A percentile compares a stretch with the other conserved stretches of the same genome.
Evolutionary conservation across 2,888 invertebrate genomes (phyloP).

Genomic region (Rapana venosa): DNA sequence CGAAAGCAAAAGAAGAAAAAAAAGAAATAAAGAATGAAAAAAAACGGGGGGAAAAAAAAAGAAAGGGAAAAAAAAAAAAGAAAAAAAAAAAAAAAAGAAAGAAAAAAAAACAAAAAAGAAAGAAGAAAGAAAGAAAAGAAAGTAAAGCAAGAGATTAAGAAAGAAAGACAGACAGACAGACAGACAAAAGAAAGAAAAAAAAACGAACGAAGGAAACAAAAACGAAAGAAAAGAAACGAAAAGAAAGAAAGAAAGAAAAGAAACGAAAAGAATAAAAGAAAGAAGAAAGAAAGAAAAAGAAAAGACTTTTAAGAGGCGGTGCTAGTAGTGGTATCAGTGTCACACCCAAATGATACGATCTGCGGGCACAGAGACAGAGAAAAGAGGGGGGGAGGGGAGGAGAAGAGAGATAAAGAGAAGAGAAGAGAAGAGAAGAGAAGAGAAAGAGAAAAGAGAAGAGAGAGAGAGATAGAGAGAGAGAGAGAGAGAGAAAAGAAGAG

Average conservation of each 20-base stretch:
- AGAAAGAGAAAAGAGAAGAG: neutral
- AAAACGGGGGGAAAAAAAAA: neutral
- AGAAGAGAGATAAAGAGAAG: neutral
- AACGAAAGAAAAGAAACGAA: neutral
- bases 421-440: neutral
- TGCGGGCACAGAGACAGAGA: neutral
- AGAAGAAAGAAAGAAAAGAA: neutral
- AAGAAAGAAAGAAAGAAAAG: neutral
- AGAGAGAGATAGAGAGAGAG: slow-evolving; percentile 4
- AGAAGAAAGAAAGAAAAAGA: neutral
- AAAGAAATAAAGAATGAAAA: too few relatives aligned
- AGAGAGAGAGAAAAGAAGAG: neutral
- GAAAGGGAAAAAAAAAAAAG: neutral
- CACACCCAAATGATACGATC: neutral
- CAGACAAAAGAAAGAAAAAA: neutral
- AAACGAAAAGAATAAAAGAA: neutral
- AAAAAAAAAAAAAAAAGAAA: too few relatives aligned
- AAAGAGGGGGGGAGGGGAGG: neutral
- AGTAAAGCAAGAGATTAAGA: neutral
- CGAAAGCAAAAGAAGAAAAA: neutral
- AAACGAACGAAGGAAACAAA: neutral
- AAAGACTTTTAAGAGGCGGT: neutral
- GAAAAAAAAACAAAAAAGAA: neutral
- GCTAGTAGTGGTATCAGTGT: neutral
- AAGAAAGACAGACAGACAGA: neutral